Base-by-base conservation (phyloP, 2,797 vertebrate species). In the Phataginus tricuspis region DNA sequence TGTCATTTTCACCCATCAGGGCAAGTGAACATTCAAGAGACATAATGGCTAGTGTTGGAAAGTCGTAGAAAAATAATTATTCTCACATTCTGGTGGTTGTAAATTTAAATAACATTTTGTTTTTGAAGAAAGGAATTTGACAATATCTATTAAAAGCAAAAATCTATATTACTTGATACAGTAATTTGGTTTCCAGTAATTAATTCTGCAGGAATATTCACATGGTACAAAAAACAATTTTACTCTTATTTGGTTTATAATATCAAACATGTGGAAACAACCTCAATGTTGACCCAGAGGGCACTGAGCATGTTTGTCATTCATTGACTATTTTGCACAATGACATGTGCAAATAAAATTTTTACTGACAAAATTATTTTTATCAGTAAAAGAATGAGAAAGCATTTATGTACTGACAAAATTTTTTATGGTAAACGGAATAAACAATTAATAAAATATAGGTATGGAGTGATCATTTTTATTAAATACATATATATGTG, bases 11-110 rank as follows among this genome's bases (percentile, higher is more conserved):
- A 95, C 21, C 68, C 53, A 57, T 75, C 45, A 94, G 72, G 64
- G 83, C 71, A 91, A 96, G 59, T 72, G 79, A 96, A 92, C 23
- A 95, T 91, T 86, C 21, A 86, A 95, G 39, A 95, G n/a, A 92
- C 34, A 84, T 93, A 91, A 93, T 61, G 9, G 45, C 5, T 77
- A 83, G n/a, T 79, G 68, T 66, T 88, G 88, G 21, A 34, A 80
- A 55, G 90, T 86, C 34, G 66, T 21, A 91, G 72, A 51, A 77
- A 94, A 92, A 75, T 23, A 82, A 74, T 85, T 79, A 83, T 94
- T 96, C 27, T 90, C 74, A 72, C 31, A 96, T 57, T 23, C 6
- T 57, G 7, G n/a, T 87, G 34, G 12, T 31, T 96, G 5, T 21
- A 84, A 66, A 96, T 82, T 53, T 79, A 94, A 90, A 86, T 23